Percentiles rank a stretch among this genome's conserved stretches.
These are phyloP conservation scores for Varanus salvator DNA, from an alignment of 2,113 vertebrate species.

Conservation along the genomic window DNA sequence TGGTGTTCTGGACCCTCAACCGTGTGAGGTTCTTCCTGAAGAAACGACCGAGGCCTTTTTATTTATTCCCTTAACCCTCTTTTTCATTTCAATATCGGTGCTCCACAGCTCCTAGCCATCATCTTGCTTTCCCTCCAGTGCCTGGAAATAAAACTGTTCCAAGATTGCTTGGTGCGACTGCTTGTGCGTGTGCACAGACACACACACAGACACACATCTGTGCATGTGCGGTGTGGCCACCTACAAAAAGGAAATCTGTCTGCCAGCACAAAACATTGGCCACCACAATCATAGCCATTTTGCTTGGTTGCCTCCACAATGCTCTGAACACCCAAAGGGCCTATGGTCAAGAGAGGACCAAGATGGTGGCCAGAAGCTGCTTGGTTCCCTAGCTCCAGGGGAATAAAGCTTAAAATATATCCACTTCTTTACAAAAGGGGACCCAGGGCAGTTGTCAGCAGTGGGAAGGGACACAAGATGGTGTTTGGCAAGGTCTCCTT, in stretches of 20 bases:
- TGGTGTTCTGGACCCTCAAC: not conserved
- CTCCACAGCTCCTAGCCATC: not conserved
- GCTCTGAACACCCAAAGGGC: not conserved
- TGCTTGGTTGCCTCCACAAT: not conserved
- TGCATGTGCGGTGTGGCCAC: too few species aligned
- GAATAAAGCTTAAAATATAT: not conserved
- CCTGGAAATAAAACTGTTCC: not conserved
- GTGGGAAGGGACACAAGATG: not conserved
- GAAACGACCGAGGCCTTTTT: not conserved
- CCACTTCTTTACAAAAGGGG: not conserved
- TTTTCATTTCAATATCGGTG: not conserved
- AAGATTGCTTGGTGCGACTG: not conserved
- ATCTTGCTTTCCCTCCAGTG: not conserved
- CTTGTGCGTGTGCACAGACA: too few species aligned
- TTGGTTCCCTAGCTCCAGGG: not conserved
- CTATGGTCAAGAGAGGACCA: not conserved
- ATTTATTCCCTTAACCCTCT: not conserved
- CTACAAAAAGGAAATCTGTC: too few species aligned
- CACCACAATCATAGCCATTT: too few species aligned
- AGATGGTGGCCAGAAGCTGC: not conserved
- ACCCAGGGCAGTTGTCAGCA: not conserved
- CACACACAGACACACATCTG: too few species aligned
- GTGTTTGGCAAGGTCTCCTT: not conserved
- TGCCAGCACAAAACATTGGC: too few species aligned
- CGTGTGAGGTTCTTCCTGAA: not conserved